Conservation (phyloP, 2,888 invertebrate genomes). For the Orchesellides sinensis region DNA sequence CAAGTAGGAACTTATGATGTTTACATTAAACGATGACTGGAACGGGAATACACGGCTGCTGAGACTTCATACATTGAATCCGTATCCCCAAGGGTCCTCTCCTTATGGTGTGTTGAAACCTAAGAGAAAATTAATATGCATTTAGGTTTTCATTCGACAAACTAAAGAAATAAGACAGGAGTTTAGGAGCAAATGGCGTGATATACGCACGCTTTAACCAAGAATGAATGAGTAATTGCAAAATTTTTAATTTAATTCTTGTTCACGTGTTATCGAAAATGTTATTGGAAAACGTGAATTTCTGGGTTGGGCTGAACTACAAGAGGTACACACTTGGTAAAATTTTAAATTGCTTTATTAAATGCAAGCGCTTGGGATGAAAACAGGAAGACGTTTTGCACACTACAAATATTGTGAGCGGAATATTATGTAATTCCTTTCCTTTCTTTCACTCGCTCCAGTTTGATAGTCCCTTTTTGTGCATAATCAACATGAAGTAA, state of each 20-base stretch:
- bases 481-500: neutral
- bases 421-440: too few species aligned
- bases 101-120: conserved; percentile 22
- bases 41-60: neutral
- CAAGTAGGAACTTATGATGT: too few species aligned
- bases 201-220: neutral
- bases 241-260: conserved; percentile 5
- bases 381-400: neutral
- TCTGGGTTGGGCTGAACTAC: neutral
- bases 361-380: too few species aligned
- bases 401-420: too few species aligned
- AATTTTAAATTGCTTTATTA: too few species aligned
- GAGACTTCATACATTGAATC: conserved; percentile 5
- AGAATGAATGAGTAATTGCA: neutral
- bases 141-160: conserved; percentile 1
- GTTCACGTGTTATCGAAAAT: neutral
- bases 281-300: neutral
- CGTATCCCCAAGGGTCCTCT: conserved; percentile 23
- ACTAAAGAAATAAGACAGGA: too few species aligned
- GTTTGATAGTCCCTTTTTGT: neutral
- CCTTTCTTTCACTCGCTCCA: neutral
- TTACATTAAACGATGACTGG: conserved; percentile 25
- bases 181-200: neutral
- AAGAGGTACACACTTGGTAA: too few species aligned
- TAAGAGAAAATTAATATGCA: conserved; percentile 26